Base-by-base conservation (phyloP, 2,797 vertebrate species). In the Poeciliopsis paucimaculata region DNA sequence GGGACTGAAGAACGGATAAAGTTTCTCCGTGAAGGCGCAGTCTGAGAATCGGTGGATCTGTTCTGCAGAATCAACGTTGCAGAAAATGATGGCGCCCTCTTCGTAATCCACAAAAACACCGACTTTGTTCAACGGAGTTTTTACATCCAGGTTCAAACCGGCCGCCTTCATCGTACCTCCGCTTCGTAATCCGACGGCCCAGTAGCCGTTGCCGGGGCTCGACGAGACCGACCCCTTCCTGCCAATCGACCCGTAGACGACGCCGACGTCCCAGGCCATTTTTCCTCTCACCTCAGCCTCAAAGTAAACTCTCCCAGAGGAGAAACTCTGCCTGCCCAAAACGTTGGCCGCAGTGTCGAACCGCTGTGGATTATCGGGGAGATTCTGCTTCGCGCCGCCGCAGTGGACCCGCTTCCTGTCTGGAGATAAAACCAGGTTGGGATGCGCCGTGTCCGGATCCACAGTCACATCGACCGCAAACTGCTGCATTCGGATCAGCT, bases 81-180 rank as follows among this genome's bases (percentile, higher is more conserved):
- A 78, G 43, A 91, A 91, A 6, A 0, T 45, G 3, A 89, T 72
- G 0, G 9, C 79, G 9, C 28, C 12, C 0, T 47, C 15, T 2
- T 57, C n/a, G 8, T 84, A 83, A 45, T 91, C 80, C 78, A 91
- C 88, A 62, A 84, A 87, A 68, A 91, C 83, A 0, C 85, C 90
- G 26, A 91, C 85, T 49, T 74, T 88, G 23, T 76, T 31, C 0
- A 0, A 66, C 1, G 12, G 76, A 36, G 1, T 0, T 34, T 64
- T 77, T 0, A 77, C 51, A 15, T 0, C 1, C 11, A 84, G 72
- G 5, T 6, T 0, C 23, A 4, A 11, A 5, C 2, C 4, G 3
- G 13, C 18, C 2, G 86, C 7, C n/a, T 41, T 39, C 72, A 78
- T 80, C 31, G 53, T 2, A 0, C 47, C 0, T 18, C 60, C 73